Conservation (phyloP, 1,140 invertebrate species). For the Solenopsis invicta region DNA sequence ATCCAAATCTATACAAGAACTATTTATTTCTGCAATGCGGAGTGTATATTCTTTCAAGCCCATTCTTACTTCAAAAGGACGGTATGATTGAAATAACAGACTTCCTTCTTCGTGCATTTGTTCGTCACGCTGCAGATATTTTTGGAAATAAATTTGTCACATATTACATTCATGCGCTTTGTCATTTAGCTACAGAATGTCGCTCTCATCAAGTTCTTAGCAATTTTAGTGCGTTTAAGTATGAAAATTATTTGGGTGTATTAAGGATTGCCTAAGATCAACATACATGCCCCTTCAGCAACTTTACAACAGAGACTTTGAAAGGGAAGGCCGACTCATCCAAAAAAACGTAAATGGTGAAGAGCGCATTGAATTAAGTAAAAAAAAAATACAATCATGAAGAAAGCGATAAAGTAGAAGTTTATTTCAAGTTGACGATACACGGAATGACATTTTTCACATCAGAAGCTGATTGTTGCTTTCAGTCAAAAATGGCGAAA, state of each 20-base stretch:
- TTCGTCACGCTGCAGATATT: not conserved
- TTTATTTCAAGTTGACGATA: conserved; percentile 10
- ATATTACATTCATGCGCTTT: not conserved
- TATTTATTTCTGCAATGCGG: conserved; percentile 1
- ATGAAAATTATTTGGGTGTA: conserved; percentile 11
- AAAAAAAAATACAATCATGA: not conserved
- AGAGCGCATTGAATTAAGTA: not conserved
- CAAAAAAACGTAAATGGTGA: not conserved
- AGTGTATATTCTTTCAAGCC: conserved; percentile 18
- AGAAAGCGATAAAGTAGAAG: not conserved
- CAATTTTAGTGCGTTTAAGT: conserved; percentile 32
- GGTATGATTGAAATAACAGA: conserved; percentile 11
- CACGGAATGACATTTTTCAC: conserved; percentile 5
- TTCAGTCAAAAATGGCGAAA: conserved; percentile 7
- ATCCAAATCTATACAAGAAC: conserved; percentile 12
- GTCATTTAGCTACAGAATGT: conserved; percentile 8
- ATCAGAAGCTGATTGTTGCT: conserved; percentile 24
- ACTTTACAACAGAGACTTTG: conserved; percentile 20
- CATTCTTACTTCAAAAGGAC: not conserved
- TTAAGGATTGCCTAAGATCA: conserved; percentile 12
- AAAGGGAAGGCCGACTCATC: conserved; percentile 1
- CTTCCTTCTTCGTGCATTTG: not conserved
- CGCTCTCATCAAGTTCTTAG: not conserved
- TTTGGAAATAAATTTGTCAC: conserved; percentile 25
- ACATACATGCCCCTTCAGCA: conserved; percentile 17